Percentiles rank a stretch among this genome's conserved stretches.
These are phyloP conservation scores for Spilosoma lubricipeda DNA, from an alignment of 2,888 invertebrate species.

Conservation along the genomic window DNA sequence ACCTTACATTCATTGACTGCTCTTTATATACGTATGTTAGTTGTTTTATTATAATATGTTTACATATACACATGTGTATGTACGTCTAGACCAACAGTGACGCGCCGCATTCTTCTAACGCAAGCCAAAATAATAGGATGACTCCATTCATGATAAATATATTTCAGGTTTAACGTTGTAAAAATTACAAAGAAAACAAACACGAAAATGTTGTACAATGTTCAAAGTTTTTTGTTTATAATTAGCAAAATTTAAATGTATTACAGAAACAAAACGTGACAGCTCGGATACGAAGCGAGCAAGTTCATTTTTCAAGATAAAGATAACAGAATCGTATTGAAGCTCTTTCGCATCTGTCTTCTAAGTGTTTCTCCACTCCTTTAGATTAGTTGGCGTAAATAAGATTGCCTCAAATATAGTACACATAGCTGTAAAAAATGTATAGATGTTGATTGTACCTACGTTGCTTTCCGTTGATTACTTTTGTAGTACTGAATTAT, in stretches of 20 bases:
- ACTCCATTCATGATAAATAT: conserved; percentile 45
- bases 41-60: conserved; percentile 28
- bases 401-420: background rate
- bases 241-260: background rate
- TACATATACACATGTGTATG: conserved; percentile 13
- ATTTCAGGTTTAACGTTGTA: conserved; percentile 13
- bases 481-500: background rate
- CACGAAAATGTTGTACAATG: conserved; percentile 1
- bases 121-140: conserved; percentile 43
- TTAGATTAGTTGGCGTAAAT: background rate
- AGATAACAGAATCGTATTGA: conserved; percentile 1
- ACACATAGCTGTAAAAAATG: background rate
- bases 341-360: background rate
- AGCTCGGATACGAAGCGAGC: background rate
- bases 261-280: background rate
- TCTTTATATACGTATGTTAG: conserved; percentile 32
- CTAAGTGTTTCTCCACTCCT: background rate
- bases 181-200: background rate
- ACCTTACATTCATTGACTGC: conserved; percentile 33
- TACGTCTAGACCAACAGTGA: conserved; percentile 45
- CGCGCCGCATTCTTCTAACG: conserved; percentile 36
- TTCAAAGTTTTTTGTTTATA: background rate
- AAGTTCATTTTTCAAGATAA: background rate
- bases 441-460: background rate
- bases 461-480: background rate